Conservation (phyloP, 1,140 invertebrate genomes). For the Chrysomallon squamiferum region DNA sequence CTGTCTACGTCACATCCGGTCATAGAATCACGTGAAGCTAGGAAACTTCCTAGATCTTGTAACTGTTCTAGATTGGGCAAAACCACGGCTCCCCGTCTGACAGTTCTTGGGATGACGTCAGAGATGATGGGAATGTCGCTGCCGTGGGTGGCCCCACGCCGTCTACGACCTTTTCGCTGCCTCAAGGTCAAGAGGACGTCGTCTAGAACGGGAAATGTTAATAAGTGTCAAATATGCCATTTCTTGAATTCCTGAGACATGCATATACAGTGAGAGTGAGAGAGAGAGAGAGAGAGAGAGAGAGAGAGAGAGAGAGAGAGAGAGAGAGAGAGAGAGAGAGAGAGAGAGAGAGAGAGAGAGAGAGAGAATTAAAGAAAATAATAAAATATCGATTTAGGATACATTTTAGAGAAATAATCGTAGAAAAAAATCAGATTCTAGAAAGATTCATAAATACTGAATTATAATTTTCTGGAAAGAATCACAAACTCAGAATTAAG, state of each 20-base stretch:
- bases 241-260: not conserved
- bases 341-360: not conserved
- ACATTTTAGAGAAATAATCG: no score
- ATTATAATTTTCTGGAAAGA: no score
- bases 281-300: not conserved
- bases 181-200: constrained; percentile 1
- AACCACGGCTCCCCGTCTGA: not conserved
- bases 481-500: no score
- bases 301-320: not conserved
- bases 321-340: not conserved
- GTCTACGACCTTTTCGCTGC: not conserved
- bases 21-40: not conserved
- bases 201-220: not conserved
- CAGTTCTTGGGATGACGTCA: not conserved
- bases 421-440: no score
- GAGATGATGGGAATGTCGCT: not conserved
- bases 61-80: not conserved
- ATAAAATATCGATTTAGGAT: no score
- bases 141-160: not conserved
- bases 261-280: not conserved
- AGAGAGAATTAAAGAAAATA: no score
- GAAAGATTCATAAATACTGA: no score
- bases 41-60: not conserved
- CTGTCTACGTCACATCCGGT: no score
- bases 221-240: not conserved